Conservation (phyloP, 2,797 vertebrate genomes). For the Onychomys arenicola region DNA sequence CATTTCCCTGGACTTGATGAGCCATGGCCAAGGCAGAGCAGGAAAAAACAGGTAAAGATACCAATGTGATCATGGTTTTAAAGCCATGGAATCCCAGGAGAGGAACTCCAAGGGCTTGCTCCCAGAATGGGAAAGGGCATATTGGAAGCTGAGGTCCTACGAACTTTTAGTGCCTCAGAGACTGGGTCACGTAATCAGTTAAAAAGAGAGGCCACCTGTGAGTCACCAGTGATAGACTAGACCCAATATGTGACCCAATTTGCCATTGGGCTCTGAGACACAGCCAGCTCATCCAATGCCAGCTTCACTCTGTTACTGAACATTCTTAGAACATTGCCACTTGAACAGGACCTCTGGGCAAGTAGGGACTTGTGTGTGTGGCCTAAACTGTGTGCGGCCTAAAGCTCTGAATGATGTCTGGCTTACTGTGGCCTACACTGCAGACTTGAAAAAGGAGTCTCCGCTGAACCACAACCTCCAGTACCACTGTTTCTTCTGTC, state of each 20-base stretch:
- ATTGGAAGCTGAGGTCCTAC: not conserved
- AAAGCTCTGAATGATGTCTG: not conserved
- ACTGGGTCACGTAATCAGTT: not conserved
- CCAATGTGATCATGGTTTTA: not conserved
- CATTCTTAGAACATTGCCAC: not conserved
- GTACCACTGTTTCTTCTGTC: not conserved
- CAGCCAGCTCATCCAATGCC: no score
- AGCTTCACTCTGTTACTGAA: no score
- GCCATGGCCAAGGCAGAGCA: not conserved
- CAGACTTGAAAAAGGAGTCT: not conserved
- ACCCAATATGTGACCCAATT: not conserved
- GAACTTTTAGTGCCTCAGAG: not conserved
- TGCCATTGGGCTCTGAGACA: fast-evolving
- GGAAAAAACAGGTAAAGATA: not conserved
- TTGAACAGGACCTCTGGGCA: not conserved
- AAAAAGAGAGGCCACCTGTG: not conserved
- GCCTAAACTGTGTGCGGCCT: not conserved
- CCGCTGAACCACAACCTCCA: not conserved
- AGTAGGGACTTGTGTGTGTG: no score
- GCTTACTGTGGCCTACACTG: fast-evolving
- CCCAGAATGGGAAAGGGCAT: no score
- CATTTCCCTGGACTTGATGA: not conserved
- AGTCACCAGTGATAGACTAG: not conserved
- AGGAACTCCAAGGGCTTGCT: not conserved
- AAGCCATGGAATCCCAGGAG: not conserved